Base-by-base conservation (phyloP, 1,140 invertebrate genomes). In the Drosophila carrolli region DNA sequence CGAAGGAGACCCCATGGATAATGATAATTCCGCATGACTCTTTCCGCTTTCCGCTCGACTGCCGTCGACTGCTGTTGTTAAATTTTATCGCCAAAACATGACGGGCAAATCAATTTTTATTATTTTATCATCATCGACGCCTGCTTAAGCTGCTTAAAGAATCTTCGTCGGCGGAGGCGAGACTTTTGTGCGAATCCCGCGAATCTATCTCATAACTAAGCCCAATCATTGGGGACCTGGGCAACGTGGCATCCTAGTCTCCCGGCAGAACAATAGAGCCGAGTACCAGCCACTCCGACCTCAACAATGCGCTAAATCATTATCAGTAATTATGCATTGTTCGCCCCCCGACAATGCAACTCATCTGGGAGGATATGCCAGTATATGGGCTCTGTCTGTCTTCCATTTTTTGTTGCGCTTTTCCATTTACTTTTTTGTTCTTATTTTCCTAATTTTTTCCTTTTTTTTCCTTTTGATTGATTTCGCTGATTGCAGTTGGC, bases 301-400 rank as follows among this genome's bases (percentile, higher is more conserved):
- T 27, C 76, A 88, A 88, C 83, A 85, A 85, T 82, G 77, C 70
- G 80, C 70, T 63, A 76, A 85, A 85, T 88, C 82, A 88, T 85
- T 85, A 85, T 81, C 83, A 85, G 83, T 88, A 85, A 88, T 85
- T 85, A 85, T 85, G 82, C 82, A 85, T 85, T 85, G 82, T 85
- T 75, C 61, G 44, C 75, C 46, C 47, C 37, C 60, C 44, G 48
- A 56, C 59, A 78, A 74, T 67, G 55, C 71, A 81, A 38, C 71
- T 71, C 55, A 37, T 19, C 14, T 43, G 29, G 47, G 48, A 51
- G 32, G 29, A 50, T 48, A 32, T 32, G 29, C 29, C 29, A 32
- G 29, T 32, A 59, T 19, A 29, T 32, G 44, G 23, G 41, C 6
- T 48, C 58, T 40, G 56, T 27, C 63, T 19, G 19, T 19, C 19